Evolutionary conservation across 2,797 vertebrate genomes (phyloP).

Genomic region (Hypotaenidia philippensis): DNA sequence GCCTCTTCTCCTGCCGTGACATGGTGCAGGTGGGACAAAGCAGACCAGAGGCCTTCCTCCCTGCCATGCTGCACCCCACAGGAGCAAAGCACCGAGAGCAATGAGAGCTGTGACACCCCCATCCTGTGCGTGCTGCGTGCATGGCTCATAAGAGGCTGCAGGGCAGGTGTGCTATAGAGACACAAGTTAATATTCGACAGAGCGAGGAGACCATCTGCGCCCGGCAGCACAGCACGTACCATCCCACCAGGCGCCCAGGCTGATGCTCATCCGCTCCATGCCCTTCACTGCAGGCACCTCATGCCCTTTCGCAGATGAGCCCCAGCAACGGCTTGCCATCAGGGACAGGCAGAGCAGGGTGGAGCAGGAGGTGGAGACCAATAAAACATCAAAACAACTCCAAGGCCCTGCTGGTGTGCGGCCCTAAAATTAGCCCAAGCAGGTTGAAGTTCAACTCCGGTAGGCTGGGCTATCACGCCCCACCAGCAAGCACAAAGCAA

Average conservation of each 20-base stretch:
- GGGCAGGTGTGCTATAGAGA: not conserved
- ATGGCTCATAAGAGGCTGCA: not conserved
- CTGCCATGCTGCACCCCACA: accelerated
- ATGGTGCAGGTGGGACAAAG: not conserved
- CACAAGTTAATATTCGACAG: not conserved
- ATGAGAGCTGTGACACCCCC: not conserved
- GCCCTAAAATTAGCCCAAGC: not conserved
- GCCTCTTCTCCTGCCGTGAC: not conserved
- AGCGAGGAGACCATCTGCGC: not conserved
- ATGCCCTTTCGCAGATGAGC: accelerated
- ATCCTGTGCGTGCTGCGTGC: accelerated
- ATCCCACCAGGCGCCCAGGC: accelerated
- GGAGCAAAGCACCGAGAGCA: not conserved
- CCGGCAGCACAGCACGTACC: accelerated
- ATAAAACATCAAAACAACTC: not conserved
- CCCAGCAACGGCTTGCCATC: not conserved
- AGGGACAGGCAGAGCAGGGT: not conserved
- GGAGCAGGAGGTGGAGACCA: not conserved
- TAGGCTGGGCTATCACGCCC: not conserved
- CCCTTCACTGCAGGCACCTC: not conserved
- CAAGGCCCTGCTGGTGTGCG: not conserved
- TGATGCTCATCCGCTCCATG: accelerated
- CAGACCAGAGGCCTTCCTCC: not conserved
- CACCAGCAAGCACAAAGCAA: not conserved
- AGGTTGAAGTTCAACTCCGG: not conserved